Evolutionary conservation across 1,140 invertebrate genomes (phyloP).

Genomic region (Harpegnathos saltator): DNA sequence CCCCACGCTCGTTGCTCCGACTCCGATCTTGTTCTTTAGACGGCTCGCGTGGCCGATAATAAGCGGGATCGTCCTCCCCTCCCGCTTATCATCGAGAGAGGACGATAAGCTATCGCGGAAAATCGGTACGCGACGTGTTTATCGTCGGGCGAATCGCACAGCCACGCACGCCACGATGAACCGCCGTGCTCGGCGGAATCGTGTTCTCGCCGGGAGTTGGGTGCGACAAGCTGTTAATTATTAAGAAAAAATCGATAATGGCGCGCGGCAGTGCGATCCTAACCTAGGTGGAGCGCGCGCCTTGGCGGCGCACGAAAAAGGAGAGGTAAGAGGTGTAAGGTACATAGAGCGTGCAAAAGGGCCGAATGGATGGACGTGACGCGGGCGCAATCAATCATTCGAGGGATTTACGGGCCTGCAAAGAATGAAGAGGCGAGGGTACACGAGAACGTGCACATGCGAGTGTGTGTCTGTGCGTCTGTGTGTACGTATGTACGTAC

Average conservation of each 20-base stretch:
- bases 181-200: slow-evolving; percentile 16
- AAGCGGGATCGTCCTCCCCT: background rate
- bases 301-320: slow-evolving; percentile 54
- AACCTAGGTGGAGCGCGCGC: slow-evolving; percentile 11
- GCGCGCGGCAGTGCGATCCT: slow-evolving; percentile 32
- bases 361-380: slow-evolving; percentile 66
- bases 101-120: slow-evolving; percentile 47
- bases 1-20: background rate
- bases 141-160: slow-evolving; percentile 36
- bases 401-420: slow-evolving; percentile 57
- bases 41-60: background rate
- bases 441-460: slow-evolving; percentile 29
- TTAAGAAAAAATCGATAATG: slow-evolving; percentile 69
- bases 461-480: background rate
- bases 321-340: slow-evolving; percentile 35
- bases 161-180: background rate
- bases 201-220: slow-evolving; percentile 34
- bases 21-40: background rate
- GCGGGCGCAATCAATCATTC: slow-evolving; percentile 69
- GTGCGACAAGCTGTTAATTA: slow-evolving; percentile 70
- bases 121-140: slow-evolving; percentile 60
- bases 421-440: slow-evolving; percentile 54
- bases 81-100: background rate
- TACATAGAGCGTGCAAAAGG: slow-evolving; percentile 65
- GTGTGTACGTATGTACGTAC: too few species aligned